Evolutionary conservation across 1,140 invertebrate genomes (phyloP).

Genomic region (Bombus difficillimus): DNA sequence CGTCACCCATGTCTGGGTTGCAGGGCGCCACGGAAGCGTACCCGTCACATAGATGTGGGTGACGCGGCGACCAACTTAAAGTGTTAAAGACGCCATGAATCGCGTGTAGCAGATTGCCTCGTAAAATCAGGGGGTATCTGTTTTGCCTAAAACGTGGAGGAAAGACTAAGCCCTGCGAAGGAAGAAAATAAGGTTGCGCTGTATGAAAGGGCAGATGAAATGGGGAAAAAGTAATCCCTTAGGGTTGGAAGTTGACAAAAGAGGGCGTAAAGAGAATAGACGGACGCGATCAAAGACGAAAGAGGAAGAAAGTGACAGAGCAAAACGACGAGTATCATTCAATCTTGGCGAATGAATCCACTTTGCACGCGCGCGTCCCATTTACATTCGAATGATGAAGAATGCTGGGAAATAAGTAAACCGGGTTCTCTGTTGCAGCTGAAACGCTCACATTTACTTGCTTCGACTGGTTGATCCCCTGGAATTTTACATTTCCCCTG

Average conservation of each 20-base stretch:
- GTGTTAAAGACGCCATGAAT: neutral
- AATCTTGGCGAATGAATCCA: constrained; percentile 39
- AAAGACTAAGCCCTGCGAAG: neutral
- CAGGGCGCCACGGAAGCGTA: accelerated
- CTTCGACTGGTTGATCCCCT: neutral
- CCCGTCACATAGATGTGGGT: too few species aligned
- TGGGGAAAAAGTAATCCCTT: constrained; percentile 37
- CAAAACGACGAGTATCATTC: constrained; percentile 30
- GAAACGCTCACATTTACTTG: neutral
- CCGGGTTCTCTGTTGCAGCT: neutral
- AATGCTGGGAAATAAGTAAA: constrained; percentile 23
- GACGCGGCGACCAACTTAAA: too few species aligned
- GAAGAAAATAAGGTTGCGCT: constrained; percentile 22
- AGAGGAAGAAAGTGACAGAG: constrained; percentile 28
- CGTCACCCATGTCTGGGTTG: too few species aligned
- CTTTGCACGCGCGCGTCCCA: constrained; percentile 10
- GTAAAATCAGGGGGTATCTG: neutral
- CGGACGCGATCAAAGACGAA: neutral
- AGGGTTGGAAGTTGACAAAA: constrained; percentile 31
- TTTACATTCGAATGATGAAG: constrained; percentile 17
- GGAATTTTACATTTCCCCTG: neutral
- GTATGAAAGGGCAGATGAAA: constrained; percentile 34
- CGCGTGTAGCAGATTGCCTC: neutral
- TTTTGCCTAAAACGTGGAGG: too few species aligned
- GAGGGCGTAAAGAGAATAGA: constrained; percentile 10